phyloP scores from a whole-genome alignment of 2,888 invertebrate species.

The Listrodromus nycthemerus region DNA sequence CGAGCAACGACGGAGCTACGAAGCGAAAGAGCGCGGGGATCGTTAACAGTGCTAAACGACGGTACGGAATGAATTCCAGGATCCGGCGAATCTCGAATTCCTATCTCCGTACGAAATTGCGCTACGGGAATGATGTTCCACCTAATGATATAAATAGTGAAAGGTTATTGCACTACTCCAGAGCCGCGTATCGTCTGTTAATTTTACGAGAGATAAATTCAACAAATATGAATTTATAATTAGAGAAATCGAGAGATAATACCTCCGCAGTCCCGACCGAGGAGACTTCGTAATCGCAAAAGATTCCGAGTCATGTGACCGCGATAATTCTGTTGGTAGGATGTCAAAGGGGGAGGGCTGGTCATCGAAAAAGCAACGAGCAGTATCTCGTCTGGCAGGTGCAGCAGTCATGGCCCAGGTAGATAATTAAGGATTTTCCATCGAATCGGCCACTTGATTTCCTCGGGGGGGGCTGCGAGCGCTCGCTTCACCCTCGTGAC shows the following conservation, averaged over 20 bases:
- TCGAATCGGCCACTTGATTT: conserved; percentile 65
- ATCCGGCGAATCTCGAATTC: conserved; percentile 59
- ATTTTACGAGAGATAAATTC: conserved; percentile 36
- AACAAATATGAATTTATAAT: conserved; percentile 47
- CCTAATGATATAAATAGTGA: conserved; percentile 21
- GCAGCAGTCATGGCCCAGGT: conserved; percentile 57
- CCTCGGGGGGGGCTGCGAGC: conserved; percentile 52
- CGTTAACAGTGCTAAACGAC: conserved; percentile 58
- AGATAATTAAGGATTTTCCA: conserved; percentile 69
- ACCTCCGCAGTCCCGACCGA: conserved; percentile 7
- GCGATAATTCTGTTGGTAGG: conserved; percentile 51
- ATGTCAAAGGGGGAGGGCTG: conserved; percentile 13
- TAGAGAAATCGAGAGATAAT: conserved; percentile 44
- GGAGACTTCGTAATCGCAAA: conserved; percentile 32
- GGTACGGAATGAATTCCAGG: conserved; percentile 55
- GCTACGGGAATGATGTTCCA: conserved; percentile 25
- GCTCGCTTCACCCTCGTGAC: conserved; percentile 49
- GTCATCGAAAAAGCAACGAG: conserved; percentile 7
- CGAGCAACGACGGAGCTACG: conserved; percentile 37
- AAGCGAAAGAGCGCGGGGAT: conserved; percentile 39
- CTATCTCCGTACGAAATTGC: conserved; percentile 14
- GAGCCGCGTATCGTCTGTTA: conserved; percentile 27
- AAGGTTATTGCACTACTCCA: conserved; percentile 31
- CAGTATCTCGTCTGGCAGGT: conserved; percentile 60
- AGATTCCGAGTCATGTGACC: conserved; percentile 40